phyloP scores from a whole-genome alignment of 2,888 invertebrate genomes.

The Calameuta filiformis region DNA sequence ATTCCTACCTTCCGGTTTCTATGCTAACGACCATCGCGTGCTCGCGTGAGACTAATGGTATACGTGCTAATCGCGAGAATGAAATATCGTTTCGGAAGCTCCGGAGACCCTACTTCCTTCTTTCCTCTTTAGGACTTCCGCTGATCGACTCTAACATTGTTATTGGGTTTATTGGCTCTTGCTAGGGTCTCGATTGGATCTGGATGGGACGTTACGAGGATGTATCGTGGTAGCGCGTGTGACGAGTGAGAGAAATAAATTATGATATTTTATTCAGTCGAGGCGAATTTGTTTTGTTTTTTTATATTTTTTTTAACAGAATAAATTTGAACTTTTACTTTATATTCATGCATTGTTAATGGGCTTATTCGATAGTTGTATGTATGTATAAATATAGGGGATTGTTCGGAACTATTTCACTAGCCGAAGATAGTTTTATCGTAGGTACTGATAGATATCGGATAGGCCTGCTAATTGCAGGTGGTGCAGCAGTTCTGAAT shows the following conservation, averaged over 20 bases:
- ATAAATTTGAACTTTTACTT: no score
- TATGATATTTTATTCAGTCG: no score
- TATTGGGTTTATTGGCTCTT: background rate
- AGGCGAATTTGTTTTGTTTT: no score
- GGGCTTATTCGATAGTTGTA: no score
- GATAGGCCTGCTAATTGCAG: no score
- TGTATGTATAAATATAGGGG: no score
- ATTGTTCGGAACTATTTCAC: no score
- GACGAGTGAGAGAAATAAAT: background rate
- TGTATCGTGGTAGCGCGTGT: background rate
- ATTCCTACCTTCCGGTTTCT: background rate
- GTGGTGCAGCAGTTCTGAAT: no score
- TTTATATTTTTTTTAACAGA: no score
- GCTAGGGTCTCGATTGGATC: background rate
- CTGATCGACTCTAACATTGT: background rate
- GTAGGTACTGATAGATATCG: no score
- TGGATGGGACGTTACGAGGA: background rate
- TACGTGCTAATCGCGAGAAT: conserved; percentile 25
- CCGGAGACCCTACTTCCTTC: conserved; percentile 3
- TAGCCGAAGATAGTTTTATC: no score
- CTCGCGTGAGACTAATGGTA: conserved; percentile 44
- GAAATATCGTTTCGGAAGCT: conserved; percentile 54
- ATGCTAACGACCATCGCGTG: conserved; percentile 41
- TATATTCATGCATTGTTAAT: no score
- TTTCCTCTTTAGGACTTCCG: background rate